Base-by-base conservation (phyloP, 2,113 vertebrate species). In the Galemys pyrenaicus region DNA sequence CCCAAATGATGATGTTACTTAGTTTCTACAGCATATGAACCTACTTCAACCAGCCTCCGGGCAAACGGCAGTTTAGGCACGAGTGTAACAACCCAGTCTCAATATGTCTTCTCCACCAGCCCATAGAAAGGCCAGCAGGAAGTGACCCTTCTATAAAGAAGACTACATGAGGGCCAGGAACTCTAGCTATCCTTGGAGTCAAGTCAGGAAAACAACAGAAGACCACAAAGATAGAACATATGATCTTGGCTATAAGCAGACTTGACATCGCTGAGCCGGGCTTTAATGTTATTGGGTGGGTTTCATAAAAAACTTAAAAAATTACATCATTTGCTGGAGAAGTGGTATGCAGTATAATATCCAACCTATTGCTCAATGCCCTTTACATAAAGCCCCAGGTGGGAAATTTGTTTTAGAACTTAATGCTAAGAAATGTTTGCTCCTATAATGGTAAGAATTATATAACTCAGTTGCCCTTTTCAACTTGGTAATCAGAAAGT, bases 281-380 rank as follows among this genome's bases (percentile, higher is more conserved):
- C 49, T 44, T 89, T 51, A 67, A 1, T 28, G 46, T 82, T 67
- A 87, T 64, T 20, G 65, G 37, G 4, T 64, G 2, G 17, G 46
- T 51, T 87, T 84, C 65, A n/a, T 87, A 74, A 84, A 58, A 92
- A 90, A 83, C 5, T 74, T 65, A 49, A 65, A 91, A 79, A 56
- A 56, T 49, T 93, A 73, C 19, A 62, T 77, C 49, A 81, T 87
- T 83, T 87, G 35, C 20, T 39, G 9, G 56, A 92, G 70, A 81
- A 92, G 67, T 41, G 28, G 6, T 44, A 70, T 35, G 41, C 13
- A 80, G 37, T 77, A 70, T 67, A 74, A 78, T 12, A 24, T 49
- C 32, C 7, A 51, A 35, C 54, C 54, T 54, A 13, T 58, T 64
- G 81, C 5, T 64, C 77, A 74, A 73, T 58, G n/a, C 28, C 39